phyloP scores from a whole-genome alignment of 2,113 vertebrate species.

The Pseudorasbora parva region DNA sequence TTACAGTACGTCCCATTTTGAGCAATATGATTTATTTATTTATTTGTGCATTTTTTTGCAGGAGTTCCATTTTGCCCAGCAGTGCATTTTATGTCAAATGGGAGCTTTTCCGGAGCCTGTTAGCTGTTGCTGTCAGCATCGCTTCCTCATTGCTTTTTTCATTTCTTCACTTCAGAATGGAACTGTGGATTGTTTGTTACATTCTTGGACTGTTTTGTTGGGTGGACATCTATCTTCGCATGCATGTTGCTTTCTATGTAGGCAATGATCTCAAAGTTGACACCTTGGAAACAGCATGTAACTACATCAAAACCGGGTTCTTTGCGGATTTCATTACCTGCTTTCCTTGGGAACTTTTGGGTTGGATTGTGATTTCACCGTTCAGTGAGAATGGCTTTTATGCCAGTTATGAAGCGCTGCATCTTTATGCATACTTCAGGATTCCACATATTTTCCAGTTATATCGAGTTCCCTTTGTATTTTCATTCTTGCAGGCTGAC shows the following conservation, averaged over 20 bases:
- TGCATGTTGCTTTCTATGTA: conserved; percentile 54
- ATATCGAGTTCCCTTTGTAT: conserved; percentile 45
- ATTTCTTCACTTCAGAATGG: conserved; percentile 39
- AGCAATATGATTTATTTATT: background rate
- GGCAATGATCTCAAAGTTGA: conserved; percentile 43
- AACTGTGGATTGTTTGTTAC: conserved; percentile 43
- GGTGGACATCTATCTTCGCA: conserved; percentile 54
- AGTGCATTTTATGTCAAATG: conserved; percentile 37
- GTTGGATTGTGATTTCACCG: conserved; percentile 17
- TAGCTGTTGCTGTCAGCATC: conserved; percentile 39
- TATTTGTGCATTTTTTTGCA: background rate
- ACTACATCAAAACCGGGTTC: conserved; percentile 49
- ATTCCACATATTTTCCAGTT: conserved; percentile 52
- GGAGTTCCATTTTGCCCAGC: conserved; percentile 49
- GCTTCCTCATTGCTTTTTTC: conserved; percentile 32
- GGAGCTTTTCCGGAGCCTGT: conserved; percentile 40
- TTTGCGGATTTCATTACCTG: conserved; percentile 50
- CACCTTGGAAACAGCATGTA: conserved; percentile 46
- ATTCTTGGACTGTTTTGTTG: conserved; percentile 40
- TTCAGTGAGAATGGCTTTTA: conserved; percentile 27
- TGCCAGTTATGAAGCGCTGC: conserved; percentile 33
- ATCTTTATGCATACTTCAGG: conserved; percentile 50
- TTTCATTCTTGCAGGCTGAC: conserved; percentile 35
- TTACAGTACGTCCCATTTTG: background rate
- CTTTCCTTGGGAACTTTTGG: conserved; percentile 54